phyloP scores from a whole-genome alignment of 2,113 vertebrate species.

The Phalacrocorax pelagicus region DNA sequence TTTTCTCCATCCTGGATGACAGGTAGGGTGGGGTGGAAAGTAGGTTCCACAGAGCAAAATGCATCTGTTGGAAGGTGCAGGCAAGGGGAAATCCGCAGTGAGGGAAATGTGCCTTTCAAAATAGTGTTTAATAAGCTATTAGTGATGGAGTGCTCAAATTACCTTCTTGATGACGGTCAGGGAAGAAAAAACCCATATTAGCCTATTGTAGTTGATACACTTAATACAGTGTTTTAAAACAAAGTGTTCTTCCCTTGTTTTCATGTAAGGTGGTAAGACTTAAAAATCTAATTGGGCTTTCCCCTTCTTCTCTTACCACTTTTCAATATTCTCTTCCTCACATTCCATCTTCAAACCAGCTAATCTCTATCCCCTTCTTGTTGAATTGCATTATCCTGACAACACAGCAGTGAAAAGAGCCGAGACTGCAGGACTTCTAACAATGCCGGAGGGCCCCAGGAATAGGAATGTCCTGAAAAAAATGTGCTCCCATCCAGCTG shows the following conservation, averaged over 20 bases:
- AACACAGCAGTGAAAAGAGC: constrained; percentile 37
- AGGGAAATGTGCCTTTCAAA: background rate
- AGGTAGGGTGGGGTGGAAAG: background rate
- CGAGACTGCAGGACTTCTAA: constrained; percentile 34
- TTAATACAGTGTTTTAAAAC: constrained; percentile 2
- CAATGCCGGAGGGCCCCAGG: constrained; percentile 42
- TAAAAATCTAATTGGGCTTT: background rate
- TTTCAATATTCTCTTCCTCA: background rate
- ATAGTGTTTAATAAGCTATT: background rate
- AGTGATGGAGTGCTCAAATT: background rate
- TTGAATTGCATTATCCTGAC: constrained; percentile 37
- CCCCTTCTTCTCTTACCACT: background rate
- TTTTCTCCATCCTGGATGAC: background rate
- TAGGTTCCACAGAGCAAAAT: background rate
- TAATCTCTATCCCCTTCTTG: constrained; percentile 35
- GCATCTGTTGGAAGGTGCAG: background rate
- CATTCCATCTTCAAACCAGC: background rate
- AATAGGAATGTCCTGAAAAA: constrained; percentile 67
- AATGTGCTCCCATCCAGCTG: constrained; percentile 48
- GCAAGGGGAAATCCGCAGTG: background rate
- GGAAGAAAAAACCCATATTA: background rate
- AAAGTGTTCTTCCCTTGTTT: background rate
- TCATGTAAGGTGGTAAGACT: background rate
- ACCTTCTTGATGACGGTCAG: background rate
- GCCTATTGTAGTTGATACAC: background rate